phyloP scores from a whole-genome alignment of 2,113 vertebrate species.

The Falco punctatus region DNA sequence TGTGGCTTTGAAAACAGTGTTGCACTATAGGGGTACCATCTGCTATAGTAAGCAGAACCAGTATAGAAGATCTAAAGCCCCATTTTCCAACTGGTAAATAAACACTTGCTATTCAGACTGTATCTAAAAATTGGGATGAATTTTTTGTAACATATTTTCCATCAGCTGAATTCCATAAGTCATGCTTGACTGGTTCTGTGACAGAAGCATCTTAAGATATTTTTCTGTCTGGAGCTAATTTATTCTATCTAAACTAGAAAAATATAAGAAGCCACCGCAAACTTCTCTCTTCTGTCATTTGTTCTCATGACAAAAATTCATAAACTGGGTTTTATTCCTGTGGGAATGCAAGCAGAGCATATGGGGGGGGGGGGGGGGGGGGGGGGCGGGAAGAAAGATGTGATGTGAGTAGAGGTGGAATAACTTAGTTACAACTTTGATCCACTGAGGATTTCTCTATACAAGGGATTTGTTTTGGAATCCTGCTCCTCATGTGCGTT shows the following conservation, averaged over 20 bases:
- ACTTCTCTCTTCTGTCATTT: slow-evolving; percentile 21
- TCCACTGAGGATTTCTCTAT: neutral
- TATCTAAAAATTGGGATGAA: neutral
- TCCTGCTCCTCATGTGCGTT: neutral
- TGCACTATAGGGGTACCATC: neutral
- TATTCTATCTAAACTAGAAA: slow-evolving; percentile 29
- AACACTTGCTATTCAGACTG: slow-evolving; percentile 16
- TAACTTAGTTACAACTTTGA: neutral
- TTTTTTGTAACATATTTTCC: slow-evolving; percentile 47
- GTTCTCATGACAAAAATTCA: neutral
- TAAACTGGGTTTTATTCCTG: neutral
- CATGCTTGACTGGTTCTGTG: slow-evolving; percentile 46
- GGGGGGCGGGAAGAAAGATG: neutral
- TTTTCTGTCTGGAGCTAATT: slow-evolving; percentile 40
- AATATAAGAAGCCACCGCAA: neutral
- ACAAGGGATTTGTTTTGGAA: neutral
- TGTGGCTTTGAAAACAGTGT: too few species aligned
- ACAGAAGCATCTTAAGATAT: slow-evolving; percentile 46
- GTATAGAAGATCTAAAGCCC: neutral
- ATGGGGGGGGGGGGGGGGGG: neutral
- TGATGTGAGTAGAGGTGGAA: neutral
- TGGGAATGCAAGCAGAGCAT: neutral
- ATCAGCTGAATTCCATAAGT: slow-evolving; percentile 36
- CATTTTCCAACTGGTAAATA: neutral
- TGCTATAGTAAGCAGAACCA: neutral